Percentiles rank a stretch among this genome's conserved stretches.
These are phyloP conservation scores for Plutella xylostella DNA, from an alignment of 2,888 invertebrate species.

Conservation along the genomic window DNA sequence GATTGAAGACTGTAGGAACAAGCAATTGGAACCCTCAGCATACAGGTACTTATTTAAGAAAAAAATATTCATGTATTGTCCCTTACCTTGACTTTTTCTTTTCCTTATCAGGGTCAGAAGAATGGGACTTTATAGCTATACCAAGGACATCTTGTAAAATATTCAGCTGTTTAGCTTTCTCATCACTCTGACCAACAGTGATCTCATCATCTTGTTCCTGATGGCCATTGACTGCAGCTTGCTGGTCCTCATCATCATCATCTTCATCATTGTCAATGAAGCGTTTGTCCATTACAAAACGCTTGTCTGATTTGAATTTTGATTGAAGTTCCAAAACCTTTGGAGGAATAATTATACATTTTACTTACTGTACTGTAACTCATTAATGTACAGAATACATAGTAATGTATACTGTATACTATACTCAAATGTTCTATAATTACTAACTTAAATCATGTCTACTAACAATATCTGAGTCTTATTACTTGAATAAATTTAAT, in stretches of 20 bases:
- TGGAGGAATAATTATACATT: constrained; percentile 6
- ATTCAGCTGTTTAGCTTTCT: constrained; percentile 63
- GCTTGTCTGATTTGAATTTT: constrained; percentile 78
- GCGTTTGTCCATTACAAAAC: constrained; percentile 80
- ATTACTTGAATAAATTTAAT: no score
- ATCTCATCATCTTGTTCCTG: constrained; percentile 37
- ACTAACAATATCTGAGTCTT: no score
- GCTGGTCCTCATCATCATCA: constrained; percentile 31
- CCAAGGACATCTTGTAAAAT: constrained; percentile 70
- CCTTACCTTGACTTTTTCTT: constrained; percentile 42
- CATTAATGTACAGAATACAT: no score
- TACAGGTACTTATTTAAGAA: background rate
- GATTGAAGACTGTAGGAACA: background rate
- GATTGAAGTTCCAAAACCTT: constrained; percentile 79
- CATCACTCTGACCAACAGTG: constrained; percentile 46
- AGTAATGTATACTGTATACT: no score
- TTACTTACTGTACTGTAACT: no score
- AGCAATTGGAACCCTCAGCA: background rate
- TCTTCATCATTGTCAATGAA: constrained; percentile 73
- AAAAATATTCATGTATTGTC: background rate
- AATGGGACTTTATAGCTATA: constrained; percentile 39
- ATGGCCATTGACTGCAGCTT: no score
- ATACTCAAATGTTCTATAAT: no score
- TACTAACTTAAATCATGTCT: no score
- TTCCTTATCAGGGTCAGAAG: constrained; percentile 19